Conservation (phyloP, 1,140 invertebrate species). For the Parasteatoda tepidariorum region DNA sequence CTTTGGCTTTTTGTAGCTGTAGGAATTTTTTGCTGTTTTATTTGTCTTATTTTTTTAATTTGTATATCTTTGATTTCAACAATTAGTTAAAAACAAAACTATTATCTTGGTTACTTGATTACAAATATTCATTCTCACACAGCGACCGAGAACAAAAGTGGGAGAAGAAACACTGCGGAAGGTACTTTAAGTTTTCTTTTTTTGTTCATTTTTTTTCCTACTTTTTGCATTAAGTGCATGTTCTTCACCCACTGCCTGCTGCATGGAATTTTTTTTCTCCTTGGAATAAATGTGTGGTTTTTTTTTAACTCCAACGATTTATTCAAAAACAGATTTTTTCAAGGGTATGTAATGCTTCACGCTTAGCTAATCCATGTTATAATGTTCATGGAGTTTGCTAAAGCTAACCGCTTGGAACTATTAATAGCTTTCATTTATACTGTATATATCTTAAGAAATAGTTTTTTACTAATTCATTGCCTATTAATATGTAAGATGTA, state of each 20-base stretch:
- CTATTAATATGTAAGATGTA: too few species aligned
- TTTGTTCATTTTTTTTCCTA: constrained; percentile 2
- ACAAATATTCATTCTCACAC: constrained; percentile 53
- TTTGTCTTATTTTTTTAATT: not conserved
- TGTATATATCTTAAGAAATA: too few species aligned
- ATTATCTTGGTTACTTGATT: constrained; percentile 9
- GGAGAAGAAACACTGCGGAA: constrained; percentile 50
- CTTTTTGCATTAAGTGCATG: constrained; percentile 24
- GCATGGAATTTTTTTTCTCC: constrained; percentile 35
- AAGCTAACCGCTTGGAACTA: too few species aligned
- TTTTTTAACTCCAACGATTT: too few species aligned
- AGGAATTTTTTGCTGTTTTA: not conserved
- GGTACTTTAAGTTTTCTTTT: constrained; percentile 49
- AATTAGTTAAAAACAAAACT: not conserved
- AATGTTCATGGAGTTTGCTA: too few species aligned
- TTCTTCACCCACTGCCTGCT: not conserved
- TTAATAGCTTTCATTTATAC: too few species aligned
- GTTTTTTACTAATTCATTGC: too few species aligned
- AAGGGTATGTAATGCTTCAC: too few species aligned
- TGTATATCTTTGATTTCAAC: not conserved
- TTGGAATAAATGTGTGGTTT: too few species aligned
- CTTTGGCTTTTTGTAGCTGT: not conserved
- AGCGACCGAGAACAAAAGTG: constrained; percentile 53
- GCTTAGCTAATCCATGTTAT: too few species aligned
- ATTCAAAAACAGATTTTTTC: too few species aligned